Evolutionary conservation across 2,888 invertebrate genomes (phyloP).

Genomic region (Noctua janthina): DNA sequence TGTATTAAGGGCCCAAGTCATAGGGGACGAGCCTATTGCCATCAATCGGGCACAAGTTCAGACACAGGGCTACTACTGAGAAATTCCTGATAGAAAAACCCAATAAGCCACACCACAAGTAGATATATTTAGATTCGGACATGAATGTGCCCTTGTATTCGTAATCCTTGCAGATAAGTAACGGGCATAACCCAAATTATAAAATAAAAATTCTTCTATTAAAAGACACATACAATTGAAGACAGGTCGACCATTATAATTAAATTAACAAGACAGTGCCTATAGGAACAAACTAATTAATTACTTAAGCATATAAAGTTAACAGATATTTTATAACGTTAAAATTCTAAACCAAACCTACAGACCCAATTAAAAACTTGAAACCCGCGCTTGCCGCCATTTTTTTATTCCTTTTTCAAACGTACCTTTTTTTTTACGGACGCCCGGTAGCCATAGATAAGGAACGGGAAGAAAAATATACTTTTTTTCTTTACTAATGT

Average conservation of each 20-base stretch:
- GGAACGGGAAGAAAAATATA: slow-evolving; percentile 53
- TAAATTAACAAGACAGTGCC: neutral
- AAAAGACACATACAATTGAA: slow-evolving; percentile 5
- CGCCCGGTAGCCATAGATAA: slow-evolving; percentile 68
- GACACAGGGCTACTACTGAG: neutral
- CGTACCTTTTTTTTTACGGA: slow-evolving; percentile 61
- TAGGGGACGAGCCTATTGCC: neutral
- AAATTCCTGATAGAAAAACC: neutral
- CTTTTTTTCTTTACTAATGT: slow-evolving; percentile 59
- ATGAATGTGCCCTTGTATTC: neutral
- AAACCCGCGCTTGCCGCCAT: slow-evolving; percentile 39
- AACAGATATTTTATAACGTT: slow-evolving; percentile 17
- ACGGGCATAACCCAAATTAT: neutral
- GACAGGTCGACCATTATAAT: neutral
- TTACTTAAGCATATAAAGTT: slow-evolving; percentile 5
- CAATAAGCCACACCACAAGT: neutral
- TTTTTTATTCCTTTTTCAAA: slow-evolving; percentile 54
- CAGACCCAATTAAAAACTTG: slow-evolving; percentile 55
- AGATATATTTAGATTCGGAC: neutral
- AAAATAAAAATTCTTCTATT: neutral
- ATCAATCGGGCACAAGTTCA: neutral
- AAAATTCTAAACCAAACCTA: slow-evolving; percentile 40
- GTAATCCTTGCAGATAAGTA: neutral
- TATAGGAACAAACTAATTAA: slow-evolving; percentile 18
- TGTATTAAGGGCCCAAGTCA: neutral